phyloP scores from a whole-genome alignment of 2,888 invertebrate species.

The Nomada goodeniana region DNA sequence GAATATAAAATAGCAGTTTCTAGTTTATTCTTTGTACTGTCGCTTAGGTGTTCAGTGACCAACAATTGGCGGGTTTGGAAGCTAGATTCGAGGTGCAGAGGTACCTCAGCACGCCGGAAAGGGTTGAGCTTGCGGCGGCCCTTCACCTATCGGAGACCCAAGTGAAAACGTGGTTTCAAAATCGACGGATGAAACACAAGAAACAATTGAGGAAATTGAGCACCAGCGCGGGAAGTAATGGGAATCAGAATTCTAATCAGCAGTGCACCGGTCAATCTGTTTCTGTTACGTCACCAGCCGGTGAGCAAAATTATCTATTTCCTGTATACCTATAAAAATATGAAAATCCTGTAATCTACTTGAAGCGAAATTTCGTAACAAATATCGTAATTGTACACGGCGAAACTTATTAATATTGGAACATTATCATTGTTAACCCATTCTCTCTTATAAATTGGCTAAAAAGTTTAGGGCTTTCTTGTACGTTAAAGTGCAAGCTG shows the following conservation, averaged over 20 bases:
- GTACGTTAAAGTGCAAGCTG: no score
- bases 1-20: background rate
- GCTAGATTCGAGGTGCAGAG: constrained; percentile 97
- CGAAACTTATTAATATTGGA: no score
- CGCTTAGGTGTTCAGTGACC: constrained; percentile 88
- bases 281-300: constrained; percentile 79
- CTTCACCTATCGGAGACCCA: constrained; percentile 97
- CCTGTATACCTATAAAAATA: no score
- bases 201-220: constrained; percentile 93
- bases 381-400: no score
- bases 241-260: constrained; percentile 73
- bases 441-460: no score
- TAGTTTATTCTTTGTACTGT: background rate
- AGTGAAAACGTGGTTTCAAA: constrained; percentile 99
- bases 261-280: constrained; percentile 74
- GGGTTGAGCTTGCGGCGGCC: constrained; percentile 97
- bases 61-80: constrained; percentile 93
- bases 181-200: constrained; percentile 98
- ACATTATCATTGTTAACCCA: no score
- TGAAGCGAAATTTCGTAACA: no score
- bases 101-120: constrained; percentile 97
- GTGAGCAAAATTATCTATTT: constrained; percentile 62
- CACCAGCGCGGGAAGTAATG: constrained; percentile 70
- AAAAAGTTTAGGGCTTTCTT: no score
- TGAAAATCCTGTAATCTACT: no score